phyloP scores from a whole-genome alignment of 2,113 vertebrate species.

The Malurus elegans region DNA sequence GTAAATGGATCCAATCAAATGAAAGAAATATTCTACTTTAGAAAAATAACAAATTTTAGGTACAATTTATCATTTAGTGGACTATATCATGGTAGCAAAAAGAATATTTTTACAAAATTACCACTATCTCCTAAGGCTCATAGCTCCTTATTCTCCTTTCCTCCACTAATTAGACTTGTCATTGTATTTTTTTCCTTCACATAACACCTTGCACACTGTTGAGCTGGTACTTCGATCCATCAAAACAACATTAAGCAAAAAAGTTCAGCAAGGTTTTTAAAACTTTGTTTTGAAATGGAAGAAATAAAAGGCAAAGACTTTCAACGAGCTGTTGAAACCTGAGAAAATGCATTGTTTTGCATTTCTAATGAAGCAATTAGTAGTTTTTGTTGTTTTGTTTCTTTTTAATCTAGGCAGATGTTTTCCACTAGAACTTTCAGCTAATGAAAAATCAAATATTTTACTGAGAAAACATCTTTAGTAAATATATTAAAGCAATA shows the following conservation, averaged over 20 bases:
- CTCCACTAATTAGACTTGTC: neutral
- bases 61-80: neutral
- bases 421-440: neutral
- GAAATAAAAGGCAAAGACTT: neutral
- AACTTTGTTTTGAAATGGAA: neutral
- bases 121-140: neutral
- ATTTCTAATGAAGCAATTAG: neutral
- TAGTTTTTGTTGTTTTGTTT: neutral
- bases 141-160: neutral
- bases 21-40: neutral
- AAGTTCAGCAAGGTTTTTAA: neutral
- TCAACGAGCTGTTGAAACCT: neutral
- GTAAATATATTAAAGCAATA: neutral
- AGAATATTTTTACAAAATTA: neutral
- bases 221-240: neutral
- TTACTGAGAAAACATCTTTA: neutral
- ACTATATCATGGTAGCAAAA: neutral
- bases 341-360: neutral
- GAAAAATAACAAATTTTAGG: neutral
- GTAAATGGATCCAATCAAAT: neutral
- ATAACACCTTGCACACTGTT: neutral
- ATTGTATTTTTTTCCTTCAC: neutral
- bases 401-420: neutral
- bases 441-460: neutral
- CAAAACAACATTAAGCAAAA: neutral